These are phyloP conservation scores for Lepilemur septentrionalis DNA, from an alignment of 2,797 vertebrate species.

Conservation along the genomic window DNA sequence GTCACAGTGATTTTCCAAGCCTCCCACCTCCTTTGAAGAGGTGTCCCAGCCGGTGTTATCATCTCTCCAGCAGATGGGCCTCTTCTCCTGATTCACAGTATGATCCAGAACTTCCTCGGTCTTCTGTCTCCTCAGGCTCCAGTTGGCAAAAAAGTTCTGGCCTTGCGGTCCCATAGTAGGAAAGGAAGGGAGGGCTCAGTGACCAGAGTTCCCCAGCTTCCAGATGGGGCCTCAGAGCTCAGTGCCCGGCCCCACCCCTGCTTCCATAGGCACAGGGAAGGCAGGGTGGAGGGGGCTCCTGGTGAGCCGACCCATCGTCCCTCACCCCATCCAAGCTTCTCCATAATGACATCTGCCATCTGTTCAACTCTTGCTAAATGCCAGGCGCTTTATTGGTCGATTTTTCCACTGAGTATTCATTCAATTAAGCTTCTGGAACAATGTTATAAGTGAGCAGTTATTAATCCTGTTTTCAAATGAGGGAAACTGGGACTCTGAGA, in stretches of 20 bases:
- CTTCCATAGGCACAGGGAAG: neutral
- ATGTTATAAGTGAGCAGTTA: neutral
- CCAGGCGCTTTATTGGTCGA: neutral
- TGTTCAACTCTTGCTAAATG: neutral
- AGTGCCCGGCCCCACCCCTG: neutral
- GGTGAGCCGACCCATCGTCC: neutral
- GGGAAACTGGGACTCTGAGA: neutral
- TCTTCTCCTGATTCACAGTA: neutral
- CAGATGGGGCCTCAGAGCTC: neutral
- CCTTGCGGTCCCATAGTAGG: neutral
- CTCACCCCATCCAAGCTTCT: neutral
- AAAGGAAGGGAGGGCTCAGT: neutral
- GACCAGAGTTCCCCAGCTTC: neutral
- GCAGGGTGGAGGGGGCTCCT: neutral
- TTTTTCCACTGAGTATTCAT: neutral
- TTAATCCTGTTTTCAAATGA: neutral
- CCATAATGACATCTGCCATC: neutral
- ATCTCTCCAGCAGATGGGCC: neutral
- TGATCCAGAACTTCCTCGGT: neutral
- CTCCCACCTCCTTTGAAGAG: neutral
- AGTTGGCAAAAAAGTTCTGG: neutral
- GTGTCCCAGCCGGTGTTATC: neutral
- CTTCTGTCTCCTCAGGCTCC: neutral
- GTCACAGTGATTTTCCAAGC: neutral
- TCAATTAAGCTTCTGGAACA: neutral